phyloP scores from a whole-genome alignment of 2,888 invertebrate species.

The Eledone cirrhosa region DNA sequence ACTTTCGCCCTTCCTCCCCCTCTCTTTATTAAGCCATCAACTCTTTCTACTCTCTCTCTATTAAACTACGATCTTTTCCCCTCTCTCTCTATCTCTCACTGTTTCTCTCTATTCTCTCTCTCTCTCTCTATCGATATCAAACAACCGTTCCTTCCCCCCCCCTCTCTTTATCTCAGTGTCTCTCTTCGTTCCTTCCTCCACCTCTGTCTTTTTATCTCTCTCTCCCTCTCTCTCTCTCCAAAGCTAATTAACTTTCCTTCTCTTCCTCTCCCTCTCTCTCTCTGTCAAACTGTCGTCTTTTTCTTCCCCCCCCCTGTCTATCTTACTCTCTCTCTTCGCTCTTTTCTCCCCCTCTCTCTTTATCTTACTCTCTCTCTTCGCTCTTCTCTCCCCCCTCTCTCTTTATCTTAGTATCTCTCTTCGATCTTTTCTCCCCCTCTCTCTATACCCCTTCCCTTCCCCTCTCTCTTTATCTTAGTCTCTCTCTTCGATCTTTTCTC shows the following conservation, averaged over 20 bases:
- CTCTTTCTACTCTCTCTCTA: neutral
- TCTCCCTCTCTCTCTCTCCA: no score
- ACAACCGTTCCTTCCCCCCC: neutral
- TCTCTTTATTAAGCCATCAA: neutral
- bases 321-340: slow-evolving; percentile 18
- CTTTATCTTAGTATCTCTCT: no score
- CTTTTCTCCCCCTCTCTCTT: slow-evolving; percentile 15
- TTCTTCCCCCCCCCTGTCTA: no score
- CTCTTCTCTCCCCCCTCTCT: slow-evolving; percentile 16
- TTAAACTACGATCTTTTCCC: neutral
- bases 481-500: neutral
- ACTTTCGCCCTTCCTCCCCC: neutral
- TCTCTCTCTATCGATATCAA: neutral
- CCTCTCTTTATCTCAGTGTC: slow-evolving; percentile 17
- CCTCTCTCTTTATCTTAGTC: no score
- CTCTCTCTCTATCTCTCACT: no score
- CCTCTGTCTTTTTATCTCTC: no score
- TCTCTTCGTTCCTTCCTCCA: neutral
- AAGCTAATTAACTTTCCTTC: neutral
- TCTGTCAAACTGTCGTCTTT: neutral
- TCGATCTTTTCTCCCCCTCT: no score
- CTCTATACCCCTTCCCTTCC: no score
- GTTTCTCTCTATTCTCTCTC: neutral
- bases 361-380: neutral
- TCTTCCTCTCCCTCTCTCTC: neutral